Evolutionary conservation across 64 coral and sea anemone species (phyloP).

Genomic region (Platygyra sinensis): DNA sequence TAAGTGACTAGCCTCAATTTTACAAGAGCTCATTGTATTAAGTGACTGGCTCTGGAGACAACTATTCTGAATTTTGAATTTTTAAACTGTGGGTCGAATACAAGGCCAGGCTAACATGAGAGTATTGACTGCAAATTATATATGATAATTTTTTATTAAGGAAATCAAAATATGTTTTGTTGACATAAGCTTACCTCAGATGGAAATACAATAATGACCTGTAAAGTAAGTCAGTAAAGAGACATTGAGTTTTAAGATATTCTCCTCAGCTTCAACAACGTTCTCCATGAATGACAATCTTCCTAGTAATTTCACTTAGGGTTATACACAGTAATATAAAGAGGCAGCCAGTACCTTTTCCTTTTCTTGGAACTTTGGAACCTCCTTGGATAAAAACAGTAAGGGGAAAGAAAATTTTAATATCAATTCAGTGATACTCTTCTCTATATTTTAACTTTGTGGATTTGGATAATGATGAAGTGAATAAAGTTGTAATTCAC

Average conservation of each 20-base stretch:
- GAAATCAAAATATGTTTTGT: background rate
- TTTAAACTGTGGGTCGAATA: too few relatives aligned
- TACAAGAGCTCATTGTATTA: too few relatives aligned
- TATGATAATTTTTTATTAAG: too few relatives aligned
- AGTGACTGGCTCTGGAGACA: too few relatives aligned
- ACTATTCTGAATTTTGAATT: too few relatives aligned
- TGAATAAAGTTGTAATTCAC: background rate
- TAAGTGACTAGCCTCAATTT: too few relatives aligned
- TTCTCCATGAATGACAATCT: too few relatives aligned
- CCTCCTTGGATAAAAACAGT: background rate
- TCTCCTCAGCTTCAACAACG: too few relatives aligned
- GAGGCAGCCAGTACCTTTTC: slow-evolving; percentile 19
- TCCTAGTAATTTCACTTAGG: too few relatives aligned
- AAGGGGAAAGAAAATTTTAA: background rate
- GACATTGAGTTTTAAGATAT: background rate
- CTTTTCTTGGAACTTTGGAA: slow-evolving; percentile 48
- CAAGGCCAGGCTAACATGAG: too few relatives aligned
- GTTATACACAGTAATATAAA: background rate
- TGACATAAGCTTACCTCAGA: background rate
- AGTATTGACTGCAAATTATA: too few relatives aligned
- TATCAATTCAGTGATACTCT: background rate
- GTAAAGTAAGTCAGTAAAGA: background rate
- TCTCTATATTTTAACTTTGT: background rate
- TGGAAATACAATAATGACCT: slow-evolving; percentile 44
- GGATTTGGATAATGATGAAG: background rate